These are phyloP conservation scores for Netelia inedita DNA, from an alignment of 2,888 invertebrate species.

Conservation along the genomic window DNA sequence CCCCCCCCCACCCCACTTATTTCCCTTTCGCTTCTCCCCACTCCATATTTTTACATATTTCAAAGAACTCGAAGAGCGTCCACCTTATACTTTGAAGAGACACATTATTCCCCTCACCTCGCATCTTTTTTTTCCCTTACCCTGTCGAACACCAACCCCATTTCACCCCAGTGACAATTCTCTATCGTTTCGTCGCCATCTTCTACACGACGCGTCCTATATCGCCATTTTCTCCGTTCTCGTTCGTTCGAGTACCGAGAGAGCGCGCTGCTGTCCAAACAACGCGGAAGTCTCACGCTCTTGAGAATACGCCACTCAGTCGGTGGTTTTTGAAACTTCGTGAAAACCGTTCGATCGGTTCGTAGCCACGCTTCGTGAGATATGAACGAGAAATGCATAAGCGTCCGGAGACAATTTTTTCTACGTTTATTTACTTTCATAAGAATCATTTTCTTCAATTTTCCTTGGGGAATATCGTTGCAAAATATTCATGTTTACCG, in stretches of 20 bases:
- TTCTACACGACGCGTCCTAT: not conserved
- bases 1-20: not conserved
- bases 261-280: not conserved
- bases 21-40: not conserved
- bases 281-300: not conserved
- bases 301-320: not conserved
- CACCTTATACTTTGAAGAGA: slow-evolving; percentile 22
- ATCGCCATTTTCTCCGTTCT: slow-evolving; percentile 2
- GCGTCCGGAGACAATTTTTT: no score
- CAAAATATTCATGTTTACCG: no score
- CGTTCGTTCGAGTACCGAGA: not conserved
- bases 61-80: slow-evolving; percentile 6
- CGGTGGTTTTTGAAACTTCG: not conserved
- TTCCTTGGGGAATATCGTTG: no score
- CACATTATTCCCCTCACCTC: not conserved
- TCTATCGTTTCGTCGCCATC: not conserved
- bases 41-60: not conserved
- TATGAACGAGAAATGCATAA: no score
- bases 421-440: no score
- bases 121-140: not conserved
- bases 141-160: not conserved
- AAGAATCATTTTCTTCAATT: no score
- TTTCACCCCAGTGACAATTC: slow-evolving; percentile 15
- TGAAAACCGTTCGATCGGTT: not conserved
- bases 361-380: no score